phyloP scores from a whole-genome alignment of 2,113 vertebrate genomes.

The Sphyrna mokarran region DNA sequence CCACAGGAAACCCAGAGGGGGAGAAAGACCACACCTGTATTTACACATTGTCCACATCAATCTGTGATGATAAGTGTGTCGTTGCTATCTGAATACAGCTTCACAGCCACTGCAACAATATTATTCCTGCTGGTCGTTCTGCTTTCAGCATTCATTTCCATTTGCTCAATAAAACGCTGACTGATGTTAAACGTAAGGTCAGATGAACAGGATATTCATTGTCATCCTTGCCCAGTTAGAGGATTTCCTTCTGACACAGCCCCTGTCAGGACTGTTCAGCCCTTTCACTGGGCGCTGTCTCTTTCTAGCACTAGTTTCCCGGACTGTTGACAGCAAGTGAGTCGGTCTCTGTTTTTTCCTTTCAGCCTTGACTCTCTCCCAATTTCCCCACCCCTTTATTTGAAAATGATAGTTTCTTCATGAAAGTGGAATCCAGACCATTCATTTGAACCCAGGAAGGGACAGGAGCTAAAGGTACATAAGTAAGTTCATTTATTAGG shows the following conservation, averaged over 20 bases:
- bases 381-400: neutral
- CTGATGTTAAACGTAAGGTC: neutral
- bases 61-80: neutral
- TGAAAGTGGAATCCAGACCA: neutral
- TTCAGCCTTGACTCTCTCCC: neutral
- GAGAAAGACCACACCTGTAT: neutral
- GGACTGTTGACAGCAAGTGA: neutral
- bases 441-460: neutral
- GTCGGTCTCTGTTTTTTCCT: neutral
- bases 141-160: neutral
- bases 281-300: neutral
- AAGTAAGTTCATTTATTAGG: no score
- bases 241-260: conserved; percentile 33
- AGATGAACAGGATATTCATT: conserved; percentile 3
- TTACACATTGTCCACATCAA: neutral
- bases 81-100: neutral
- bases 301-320: neutral
- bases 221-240: neutral
- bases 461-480: neutral
- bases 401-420: neutral
- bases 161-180: neutral
- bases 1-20: neutral
- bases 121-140: neutral
- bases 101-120: neutral
- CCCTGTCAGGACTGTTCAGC: neutral